Evolutionary conservation across 2,113 vertebrate species (phyloP).

Genomic region (Noctilio leporinus): DNA sequence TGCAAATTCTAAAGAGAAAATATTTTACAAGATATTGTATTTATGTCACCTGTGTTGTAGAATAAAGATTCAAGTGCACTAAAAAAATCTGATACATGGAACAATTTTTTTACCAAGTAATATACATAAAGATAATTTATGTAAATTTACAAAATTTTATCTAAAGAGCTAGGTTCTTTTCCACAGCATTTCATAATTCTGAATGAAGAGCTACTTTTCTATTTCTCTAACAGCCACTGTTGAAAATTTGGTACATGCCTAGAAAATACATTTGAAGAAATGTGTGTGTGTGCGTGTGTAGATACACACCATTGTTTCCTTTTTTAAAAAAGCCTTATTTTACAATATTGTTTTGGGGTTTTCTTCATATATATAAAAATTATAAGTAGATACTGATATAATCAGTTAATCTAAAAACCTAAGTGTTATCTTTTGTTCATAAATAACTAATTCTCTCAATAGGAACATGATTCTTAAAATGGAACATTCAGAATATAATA

Average conservation of each 20-base stretch:
- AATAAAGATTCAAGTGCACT: constrained; percentile 84
- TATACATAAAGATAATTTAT: background rate
- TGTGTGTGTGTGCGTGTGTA: background rate
- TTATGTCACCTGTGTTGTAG: constrained; percentile 88
- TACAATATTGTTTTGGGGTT: background rate
- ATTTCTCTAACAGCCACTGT: background rate
- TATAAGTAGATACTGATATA: background rate
- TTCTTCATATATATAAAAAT: background rate
- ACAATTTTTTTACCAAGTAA: constrained; percentile 1
- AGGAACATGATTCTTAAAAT: background rate
- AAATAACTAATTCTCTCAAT: background rate
- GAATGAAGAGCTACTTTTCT: background rate
- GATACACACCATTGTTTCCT: background rate
- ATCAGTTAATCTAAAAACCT: background rate
- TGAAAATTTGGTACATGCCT: background rate
- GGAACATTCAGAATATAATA: background rate
- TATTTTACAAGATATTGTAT: constrained; percentile 83
- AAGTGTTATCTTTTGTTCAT: background rate
- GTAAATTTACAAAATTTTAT: background rate
- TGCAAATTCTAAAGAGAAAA: constrained; percentile 81
- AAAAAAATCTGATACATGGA: constrained; percentile 23
- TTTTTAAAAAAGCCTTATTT: background rate
- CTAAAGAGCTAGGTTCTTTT: background rate
- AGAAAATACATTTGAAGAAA: constrained; percentile 7
- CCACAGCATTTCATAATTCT: background rate